Conservation (phyloP, 2,797 vertebrate genomes). For the Hybognathus amarus region DNA sequence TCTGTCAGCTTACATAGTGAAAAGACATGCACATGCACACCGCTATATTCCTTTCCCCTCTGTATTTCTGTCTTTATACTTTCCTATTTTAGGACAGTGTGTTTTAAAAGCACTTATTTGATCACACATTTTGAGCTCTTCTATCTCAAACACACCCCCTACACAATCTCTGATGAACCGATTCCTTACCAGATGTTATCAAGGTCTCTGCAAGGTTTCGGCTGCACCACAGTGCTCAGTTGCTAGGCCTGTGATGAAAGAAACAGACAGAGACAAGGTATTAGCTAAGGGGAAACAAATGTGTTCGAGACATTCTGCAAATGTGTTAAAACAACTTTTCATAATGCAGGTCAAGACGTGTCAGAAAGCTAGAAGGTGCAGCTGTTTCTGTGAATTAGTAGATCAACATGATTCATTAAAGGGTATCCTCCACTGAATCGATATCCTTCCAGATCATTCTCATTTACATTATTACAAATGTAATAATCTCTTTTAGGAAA, state of each 20-base stretch:
- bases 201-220: constrained; percentile 24
- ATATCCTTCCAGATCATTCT: background rate
- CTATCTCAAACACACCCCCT: background rate
- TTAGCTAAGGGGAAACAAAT: background rate
- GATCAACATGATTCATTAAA: background rate
- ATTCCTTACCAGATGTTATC: constrained; percentile 15
- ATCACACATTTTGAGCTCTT: constrained; percentile 3
- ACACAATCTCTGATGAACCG: background rate
- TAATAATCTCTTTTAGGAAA: background rate
- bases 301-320: background rate
- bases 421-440: background rate
- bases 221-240: background rate
- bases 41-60: background rate
- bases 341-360: background rate
- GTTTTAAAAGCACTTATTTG: constrained; percentile 7
- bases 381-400: background rate
- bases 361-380: background rate
- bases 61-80: background rate
- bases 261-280: background rate
- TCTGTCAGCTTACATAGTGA: background rate
- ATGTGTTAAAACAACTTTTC: background rate
- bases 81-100: background rate
- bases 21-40: background rate
- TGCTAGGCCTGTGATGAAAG: background rate
- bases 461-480: background rate